These are phyloP conservation scores for Alligator mississippiensis DNA, from an alignment of 2,113 vertebrate species.

Conservation along the genomic window DNA sequence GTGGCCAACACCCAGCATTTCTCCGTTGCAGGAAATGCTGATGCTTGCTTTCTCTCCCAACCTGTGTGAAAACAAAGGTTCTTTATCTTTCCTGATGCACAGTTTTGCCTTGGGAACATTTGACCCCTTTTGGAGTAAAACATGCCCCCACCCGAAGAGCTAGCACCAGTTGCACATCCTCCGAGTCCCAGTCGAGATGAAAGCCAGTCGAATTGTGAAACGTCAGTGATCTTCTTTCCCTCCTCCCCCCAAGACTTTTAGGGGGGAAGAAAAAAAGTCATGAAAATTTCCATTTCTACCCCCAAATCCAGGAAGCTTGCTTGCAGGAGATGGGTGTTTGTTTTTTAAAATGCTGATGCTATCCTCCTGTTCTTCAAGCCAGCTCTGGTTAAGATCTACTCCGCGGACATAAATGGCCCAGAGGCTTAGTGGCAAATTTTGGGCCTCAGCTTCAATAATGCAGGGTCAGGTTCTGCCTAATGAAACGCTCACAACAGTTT, in stretches of 20 bases:
- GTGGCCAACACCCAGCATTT: too few relatives aligned
- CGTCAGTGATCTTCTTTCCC: not conserved
- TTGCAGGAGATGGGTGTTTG: too few relatives aligned
- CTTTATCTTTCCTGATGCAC: too few relatives aligned
- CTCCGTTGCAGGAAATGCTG: too few relatives aligned
- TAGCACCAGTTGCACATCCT: not conserved
- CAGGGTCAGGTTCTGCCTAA: not conserved
- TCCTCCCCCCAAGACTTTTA: too few relatives aligned
- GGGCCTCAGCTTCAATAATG: fast-evolving
- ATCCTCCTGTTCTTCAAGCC: too few relatives aligned
- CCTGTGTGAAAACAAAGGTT: too few relatives aligned
- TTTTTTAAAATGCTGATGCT: too few relatives aligned
- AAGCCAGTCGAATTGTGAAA: fast-evolving
- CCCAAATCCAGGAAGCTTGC: too few relatives aligned
- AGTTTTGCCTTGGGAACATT: not conserved
- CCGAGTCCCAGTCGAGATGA: not conserved
- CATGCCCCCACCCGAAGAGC: not conserved
- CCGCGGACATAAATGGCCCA: not conserved
- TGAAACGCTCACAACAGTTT: not conserved
- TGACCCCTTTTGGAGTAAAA: not conserved
- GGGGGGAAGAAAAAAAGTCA: not conserved
- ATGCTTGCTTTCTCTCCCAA: too few relatives aligned
- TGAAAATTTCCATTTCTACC: not conserved
- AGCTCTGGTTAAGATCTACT: too few relatives aligned
- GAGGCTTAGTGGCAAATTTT: not conserved